phyloP scores from a whole-genome alignment of 1,140 invertebrate genomes.

The Conus ventricosus region DNA sequence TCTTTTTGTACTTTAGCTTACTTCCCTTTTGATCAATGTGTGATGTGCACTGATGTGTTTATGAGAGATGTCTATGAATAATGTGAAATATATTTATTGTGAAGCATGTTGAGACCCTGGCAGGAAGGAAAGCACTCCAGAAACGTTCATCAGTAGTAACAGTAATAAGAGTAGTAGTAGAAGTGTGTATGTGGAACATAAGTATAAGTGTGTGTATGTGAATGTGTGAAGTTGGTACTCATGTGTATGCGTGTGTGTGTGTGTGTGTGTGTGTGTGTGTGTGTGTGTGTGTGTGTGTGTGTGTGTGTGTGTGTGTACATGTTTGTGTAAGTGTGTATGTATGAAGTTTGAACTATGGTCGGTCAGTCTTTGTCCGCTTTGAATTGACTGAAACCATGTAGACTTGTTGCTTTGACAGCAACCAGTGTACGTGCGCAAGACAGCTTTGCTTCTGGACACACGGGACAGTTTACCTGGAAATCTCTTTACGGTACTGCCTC shows the following conservation, averaged over 20 bases:
- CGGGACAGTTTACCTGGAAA: conserved; percentile 80
- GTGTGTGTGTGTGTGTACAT: neutral
- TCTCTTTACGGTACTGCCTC: conserved; percentile 77
- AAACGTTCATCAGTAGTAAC: too few relatives aligned
- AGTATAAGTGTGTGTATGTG: conserved; percentile 15
- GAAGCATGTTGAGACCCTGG: too few relatives aligned
- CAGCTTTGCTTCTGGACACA: conserved; percentile 81
- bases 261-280: neutral
- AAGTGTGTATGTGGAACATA: neutral
- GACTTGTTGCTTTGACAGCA: conserved; percentile 61
- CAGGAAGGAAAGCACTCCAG: too few relatives aligned
- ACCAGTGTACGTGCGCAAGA: conserved; percentile 83
- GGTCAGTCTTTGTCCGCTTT: too few relatives aligned
- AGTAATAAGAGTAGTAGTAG: too few relatives aligned
- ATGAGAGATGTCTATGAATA: too few relatives aligned
- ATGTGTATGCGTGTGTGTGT: neutral
- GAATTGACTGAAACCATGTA: too few relatives aligned
- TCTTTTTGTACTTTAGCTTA: too few relatives aligned
- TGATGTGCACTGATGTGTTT: too few relatives aligned
- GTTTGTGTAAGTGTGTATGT: neutral
- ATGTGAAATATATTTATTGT: too few relatives aligned
- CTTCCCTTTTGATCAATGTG: too few relatives aligned
- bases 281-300: neutral
- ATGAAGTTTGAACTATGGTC: too few relatives aligned
- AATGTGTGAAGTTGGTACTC: neutral